A percentile compares a stretch with the other conserved stretches of the same genome.
Evolutionary conservation across 1,140 invertebrate species (phyloP).

Genomic region (Archegozetes longisetosus): DNA sequence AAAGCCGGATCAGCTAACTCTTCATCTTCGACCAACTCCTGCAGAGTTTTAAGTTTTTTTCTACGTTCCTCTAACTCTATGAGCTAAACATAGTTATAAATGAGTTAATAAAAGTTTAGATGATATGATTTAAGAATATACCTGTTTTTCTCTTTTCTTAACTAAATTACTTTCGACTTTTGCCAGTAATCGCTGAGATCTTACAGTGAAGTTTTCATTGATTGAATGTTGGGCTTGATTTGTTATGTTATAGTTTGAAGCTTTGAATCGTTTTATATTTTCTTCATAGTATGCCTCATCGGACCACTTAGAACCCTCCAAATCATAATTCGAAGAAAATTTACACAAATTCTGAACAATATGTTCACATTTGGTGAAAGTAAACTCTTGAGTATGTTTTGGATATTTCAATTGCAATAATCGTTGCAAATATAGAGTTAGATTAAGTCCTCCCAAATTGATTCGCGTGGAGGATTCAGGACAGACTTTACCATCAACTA

Average conservation of each 20-base stretch:
- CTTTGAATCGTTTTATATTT: neutral
- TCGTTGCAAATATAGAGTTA: slow-evolving; percentile 67
- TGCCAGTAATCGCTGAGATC: neutral
- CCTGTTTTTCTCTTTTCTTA: neutral
- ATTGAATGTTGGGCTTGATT: neutral
- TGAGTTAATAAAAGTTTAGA: neutral
- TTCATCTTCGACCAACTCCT: neutral
- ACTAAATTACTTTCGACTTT: neutral
- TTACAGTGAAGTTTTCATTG: neutral
- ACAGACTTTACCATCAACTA: slow-evolving; percentile 50
- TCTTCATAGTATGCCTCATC: neutral
- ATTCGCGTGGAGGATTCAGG: slow-evolving; percentile 53
- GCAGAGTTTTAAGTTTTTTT: neutral
- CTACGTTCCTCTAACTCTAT: neutral
- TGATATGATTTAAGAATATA: neutral
- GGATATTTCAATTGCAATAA: slow-evolving; percentile 88
- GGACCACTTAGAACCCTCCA: neutral
- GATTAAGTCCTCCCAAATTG: slow-evolving; percentile 69
- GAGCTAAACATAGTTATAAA: neutral
- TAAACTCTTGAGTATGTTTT: slow-evolving; percentile 67
- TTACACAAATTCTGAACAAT: neutral
- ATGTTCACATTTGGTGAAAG: slow-evolving; percentile 57
- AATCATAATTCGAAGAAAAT: neutral
- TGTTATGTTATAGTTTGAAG: neutral
- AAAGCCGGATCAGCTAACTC: neutral